These are phyloP conservation scores for Mormyrus hasselquistii DNA, from an alignment of 2,797 vertebrate species.

Conservation along the genomic window DNA sequence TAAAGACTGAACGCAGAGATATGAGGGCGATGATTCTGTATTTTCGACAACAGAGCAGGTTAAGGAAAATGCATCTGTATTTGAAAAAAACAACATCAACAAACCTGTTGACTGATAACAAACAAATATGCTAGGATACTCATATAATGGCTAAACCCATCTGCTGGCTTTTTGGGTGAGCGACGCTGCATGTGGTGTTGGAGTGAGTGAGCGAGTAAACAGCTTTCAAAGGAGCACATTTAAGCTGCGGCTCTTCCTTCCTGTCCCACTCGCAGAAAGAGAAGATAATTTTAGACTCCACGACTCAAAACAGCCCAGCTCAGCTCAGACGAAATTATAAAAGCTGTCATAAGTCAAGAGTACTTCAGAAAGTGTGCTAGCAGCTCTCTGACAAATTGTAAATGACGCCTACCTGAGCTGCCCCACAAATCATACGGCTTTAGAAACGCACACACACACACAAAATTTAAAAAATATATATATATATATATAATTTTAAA, in stretches of 20 bases:
- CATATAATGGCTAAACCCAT: background rate
- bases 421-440: background rate
- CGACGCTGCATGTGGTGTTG: background rate
- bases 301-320: background rate
- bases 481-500: no score
- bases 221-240: constrained; percentile 5
- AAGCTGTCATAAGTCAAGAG: background rate
- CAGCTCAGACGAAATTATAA: background rate
- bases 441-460: background rate
- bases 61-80: background rate
- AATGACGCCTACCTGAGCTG: background rate
- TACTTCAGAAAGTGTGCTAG: background rate
- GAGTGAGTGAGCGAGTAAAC: background rate
- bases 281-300: constrained; percentile 22
- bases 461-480: no score
- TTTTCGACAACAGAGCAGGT: background rate
- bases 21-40: background rate
- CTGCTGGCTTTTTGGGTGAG: background rate
- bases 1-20: background rate
- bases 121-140: background rate
- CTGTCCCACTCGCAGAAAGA: constrained; percentile 30
- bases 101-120: background rate
- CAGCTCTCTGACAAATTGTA: background rate
- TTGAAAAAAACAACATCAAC: background rate
- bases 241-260: constrained; percentile 35